phyloP scores from a whole-genome alignment of 2,113 vertebrate genomes.

The Acrocephalus arundinaceus region DNA sequence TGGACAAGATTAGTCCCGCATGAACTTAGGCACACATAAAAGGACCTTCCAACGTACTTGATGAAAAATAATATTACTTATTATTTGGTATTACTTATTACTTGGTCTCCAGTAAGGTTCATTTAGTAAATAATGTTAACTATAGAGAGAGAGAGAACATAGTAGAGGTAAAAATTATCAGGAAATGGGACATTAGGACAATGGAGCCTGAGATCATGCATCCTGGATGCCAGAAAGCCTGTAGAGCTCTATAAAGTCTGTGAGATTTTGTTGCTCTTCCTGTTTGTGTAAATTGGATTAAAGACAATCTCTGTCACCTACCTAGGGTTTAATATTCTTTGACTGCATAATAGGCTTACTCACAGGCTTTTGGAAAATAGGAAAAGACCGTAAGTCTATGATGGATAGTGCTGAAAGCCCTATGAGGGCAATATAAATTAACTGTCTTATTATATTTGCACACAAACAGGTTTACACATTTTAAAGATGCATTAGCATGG shows the following conservation, averaged over 20 bases:
- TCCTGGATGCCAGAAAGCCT: neutral
- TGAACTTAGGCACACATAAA: neutral
- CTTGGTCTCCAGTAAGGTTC: neutral
- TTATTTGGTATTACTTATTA: no score
- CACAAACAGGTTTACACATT: neutral
- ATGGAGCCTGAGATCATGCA: neutral
- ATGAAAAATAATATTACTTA: neutral
- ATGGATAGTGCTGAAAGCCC: neutral
- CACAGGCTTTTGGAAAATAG: neutral
- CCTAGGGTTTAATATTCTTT: neutral
- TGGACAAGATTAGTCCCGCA: neutral
- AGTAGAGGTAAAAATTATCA: neutral
- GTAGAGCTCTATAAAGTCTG: neutral
- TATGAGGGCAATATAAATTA: neutral
- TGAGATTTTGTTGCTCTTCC: neutral
- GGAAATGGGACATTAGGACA: neutral
- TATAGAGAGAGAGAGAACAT: neutral
- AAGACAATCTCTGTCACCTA: neutral
- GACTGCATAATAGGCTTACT: neutral
- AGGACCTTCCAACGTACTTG: neutral
- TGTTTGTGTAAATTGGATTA: neutral
- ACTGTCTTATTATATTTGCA: neutral
- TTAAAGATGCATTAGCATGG: neutral
- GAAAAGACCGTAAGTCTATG: neutral
- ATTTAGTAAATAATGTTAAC: neutral